A percentile compares a stretch with the other conserved stretches of the same genome.
Evolutionary conservation across 2,888 invertebrate species (phyloP).

Genomic region (Thera britannica): DNA sequence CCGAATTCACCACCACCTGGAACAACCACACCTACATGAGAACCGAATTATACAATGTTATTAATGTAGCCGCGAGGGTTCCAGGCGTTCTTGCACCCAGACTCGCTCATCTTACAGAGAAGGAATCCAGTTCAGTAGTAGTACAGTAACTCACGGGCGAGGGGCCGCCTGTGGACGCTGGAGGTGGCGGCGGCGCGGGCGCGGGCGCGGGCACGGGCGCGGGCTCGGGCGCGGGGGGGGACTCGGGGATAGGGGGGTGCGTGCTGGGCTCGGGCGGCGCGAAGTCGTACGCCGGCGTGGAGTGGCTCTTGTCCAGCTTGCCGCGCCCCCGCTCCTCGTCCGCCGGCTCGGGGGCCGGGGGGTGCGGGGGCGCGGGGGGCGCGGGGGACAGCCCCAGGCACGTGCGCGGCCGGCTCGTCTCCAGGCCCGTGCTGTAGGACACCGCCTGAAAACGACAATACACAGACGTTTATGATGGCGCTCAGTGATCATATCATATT

Average conservation of each 20-base stretch:
- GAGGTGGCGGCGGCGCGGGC: neutral
- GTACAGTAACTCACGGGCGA: too few relatives aligned
- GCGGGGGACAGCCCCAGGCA: conserved; percentile 23
- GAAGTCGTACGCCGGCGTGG: conserved; percentile 92
- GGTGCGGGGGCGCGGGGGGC: conserved; percentile 52
- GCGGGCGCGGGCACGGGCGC: conserved; percentile 10
- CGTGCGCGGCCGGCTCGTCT: conserved; percentile 65
- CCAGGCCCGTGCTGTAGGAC: conserved; percentile 90
- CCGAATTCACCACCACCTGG: conserved; percentile 49
- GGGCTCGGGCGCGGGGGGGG: conserved; percentile 58
- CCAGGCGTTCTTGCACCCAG: too few relatives aligned
- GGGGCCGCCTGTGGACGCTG: too few relatives aligned
- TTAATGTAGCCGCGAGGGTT: too few relatives aligned
- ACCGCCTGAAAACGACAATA: conserved; percentile 78
- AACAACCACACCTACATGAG: conserved; percentile 1
- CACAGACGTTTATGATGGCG: too few relatives aligned
- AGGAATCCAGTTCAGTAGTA: too few relatives aligned
- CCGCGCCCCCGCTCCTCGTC: conserved; percentile 47
- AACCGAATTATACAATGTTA: too few relatives aligned
- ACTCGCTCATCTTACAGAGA: too few relatives aligned
- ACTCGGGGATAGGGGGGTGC: conserved; percentile 67
- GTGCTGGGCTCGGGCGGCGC: conserved; percentile 48
- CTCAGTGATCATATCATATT: too few relatives aligned
- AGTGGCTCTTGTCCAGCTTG: conserved; percentile 91
- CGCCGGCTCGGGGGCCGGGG: conserved; percentile 82